Evolutionary conservation across 2,113 vertebrate genomes (phyloP), one percentile per base, ranked within the genome.

Genomic region (Gila orcuttii): DNA sequence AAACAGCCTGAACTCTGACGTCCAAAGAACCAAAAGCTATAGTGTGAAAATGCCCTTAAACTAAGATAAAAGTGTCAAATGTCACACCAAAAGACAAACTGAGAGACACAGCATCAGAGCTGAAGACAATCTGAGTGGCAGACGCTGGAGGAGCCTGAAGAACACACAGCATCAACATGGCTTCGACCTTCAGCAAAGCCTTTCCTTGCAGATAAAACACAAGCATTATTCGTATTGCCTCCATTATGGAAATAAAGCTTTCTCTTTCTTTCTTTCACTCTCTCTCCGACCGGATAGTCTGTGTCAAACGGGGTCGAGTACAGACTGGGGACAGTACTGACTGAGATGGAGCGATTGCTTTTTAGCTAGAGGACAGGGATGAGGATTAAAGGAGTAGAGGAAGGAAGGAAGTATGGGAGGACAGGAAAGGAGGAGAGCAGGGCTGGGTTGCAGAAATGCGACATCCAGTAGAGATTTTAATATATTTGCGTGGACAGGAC

Each of bases 201-300:
- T 33, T 73, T 47, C 25, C n/a, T 78, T 76, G 57, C 55, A 85
- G 78, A 79, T n/a, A 33, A 79, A 75, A 68, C 45, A 12, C 71
- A 71, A 5, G 31, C 75, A 80, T 75, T 83, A 82, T 39, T 36
- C 25, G 42, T 66, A 82, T 74, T 83, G 74, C 73, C 59, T 73
- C 83, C 75, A 87, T 87, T 85, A 85, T 82, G 73, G 33, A 85
- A 80, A 87, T 79, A 31, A 79, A 83, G 71, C 17, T 15, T 13
- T 69, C 4, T 23, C 25, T 21, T 85, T 76, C 25, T 21, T 85
- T 76, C 57, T 80, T 74, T 55, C 45, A 15, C n/a, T 62, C 59
- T 64, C 59, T 64, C 39, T 4, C 21, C 5, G 78, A 47, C 59
- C 2, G 33, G 55, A 42, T 25, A 64, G 71, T 77, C 10, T 33